phyloP scores from a whole-genome alignment of 2,113 vertebrate species.

The Pterocles orientalis region DNA sequence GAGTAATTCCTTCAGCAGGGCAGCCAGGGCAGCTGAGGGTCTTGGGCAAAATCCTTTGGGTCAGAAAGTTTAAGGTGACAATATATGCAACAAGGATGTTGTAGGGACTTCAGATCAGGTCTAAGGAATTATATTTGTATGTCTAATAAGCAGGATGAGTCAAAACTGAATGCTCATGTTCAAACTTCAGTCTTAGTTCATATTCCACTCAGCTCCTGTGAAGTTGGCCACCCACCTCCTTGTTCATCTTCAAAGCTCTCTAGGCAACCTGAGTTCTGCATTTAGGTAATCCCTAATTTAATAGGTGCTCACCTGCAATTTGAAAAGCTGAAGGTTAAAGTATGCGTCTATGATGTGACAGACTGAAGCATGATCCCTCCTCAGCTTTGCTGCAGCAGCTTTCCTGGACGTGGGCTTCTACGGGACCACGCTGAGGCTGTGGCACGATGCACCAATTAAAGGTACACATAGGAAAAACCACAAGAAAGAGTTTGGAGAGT shows the following conservation, averaged over 20 bases:
- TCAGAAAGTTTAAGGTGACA: background rate
- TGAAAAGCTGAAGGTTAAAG: background rate
- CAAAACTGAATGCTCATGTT: background rate
- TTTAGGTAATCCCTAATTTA: background rate
- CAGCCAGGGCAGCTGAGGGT: background rate
- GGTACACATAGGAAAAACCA: background rate
- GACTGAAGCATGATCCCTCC: background rate
- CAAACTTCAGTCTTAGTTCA: background rate
- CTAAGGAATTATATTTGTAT: background rate
- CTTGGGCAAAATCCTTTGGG: background rate
- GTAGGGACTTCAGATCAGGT: background rate
- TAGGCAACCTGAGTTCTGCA: fast-evolving
- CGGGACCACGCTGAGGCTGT: background rate
- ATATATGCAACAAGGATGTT: background rate
- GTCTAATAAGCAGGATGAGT: background rate
- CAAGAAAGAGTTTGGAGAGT: background rate
- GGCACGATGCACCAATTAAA: background rate
- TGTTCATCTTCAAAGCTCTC: background rate
- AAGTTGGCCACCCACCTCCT: background rate
- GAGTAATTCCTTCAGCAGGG: background rate
- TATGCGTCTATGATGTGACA: background rate
- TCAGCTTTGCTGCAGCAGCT: background rate
- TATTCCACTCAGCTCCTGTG: background rate
- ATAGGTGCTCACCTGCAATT: background rate
- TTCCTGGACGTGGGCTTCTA: background rate